phyloP scores from a whole-genome alignment of 2,113 vertebrate species.

The Chionomys nivalis region DNA sequence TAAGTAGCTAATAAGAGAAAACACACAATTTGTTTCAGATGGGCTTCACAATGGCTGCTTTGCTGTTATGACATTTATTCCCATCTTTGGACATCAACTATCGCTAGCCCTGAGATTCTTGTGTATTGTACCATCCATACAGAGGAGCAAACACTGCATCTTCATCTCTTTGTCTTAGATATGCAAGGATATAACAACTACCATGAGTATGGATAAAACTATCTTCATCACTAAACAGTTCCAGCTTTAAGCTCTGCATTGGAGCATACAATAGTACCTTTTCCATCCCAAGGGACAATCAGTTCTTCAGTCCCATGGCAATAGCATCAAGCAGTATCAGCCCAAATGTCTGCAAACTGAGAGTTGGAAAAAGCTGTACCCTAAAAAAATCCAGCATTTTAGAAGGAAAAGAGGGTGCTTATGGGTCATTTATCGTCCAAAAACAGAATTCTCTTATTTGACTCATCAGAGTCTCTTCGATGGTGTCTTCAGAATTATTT shows the following conservation, averaged over 20 bases:
- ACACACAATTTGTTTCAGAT: slow-evolving; percentile 15
- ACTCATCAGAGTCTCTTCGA: slow-evolving; percentile 59
- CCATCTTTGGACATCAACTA: slow-evolving; percentile 40
- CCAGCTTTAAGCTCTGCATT: slow-evolving; percentile 19
- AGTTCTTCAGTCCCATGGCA: background rate
- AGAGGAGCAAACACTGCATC: background rate
- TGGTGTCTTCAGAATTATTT: slow-evolving; percentile 53
- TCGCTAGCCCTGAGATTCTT: background rate
- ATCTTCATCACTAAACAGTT: slow-evolving; percentile 48
- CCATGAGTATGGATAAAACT: background rate
- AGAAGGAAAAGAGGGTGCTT: slow-evolving; percentile 56
- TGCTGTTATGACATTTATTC: background rate
- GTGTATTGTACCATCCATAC: background rate
- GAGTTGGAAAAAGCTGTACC: slow-evolving; percentile 60
- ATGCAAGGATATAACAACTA: slow-evolving; percentile 12
- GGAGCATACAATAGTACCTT: background rate
- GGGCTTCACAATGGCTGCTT: background rate
- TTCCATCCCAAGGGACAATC: slow-evolving; percentile 52
- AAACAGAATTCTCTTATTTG: slow-evolving; percentile 39
- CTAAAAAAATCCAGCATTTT: slow-evolving; percentile 61
- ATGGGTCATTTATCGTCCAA: slow-evolving; percentile 56
- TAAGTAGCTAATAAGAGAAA: slow-evolving; percentile 57
- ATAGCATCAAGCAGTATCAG: slow-evolving; percentile 41
- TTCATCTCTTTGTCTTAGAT: slow-evolving; percentile 13
- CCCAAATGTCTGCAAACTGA: slow-evolving; percentile 41